Percentiles rank a stretch among this genome's conserved stretches.
These are phyloP conservation scores for Acromyrmex echinatior DNA, from an alignment of 1,140 invertebrate species.

Conservation along the genomic window DNA sequence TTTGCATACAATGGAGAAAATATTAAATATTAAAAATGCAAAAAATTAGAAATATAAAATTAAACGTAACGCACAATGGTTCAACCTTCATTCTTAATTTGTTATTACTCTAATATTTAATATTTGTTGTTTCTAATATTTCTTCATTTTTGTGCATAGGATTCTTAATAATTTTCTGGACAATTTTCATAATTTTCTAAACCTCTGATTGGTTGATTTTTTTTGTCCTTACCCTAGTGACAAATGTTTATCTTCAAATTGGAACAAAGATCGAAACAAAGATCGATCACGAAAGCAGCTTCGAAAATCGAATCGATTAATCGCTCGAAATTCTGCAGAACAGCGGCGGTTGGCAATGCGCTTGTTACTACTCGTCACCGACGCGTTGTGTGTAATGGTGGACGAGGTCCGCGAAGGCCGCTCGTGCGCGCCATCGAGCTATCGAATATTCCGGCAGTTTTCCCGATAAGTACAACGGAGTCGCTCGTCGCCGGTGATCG, in stretches of 20 bases:
- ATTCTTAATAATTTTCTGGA: too few species aligned
- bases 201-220: neutral
- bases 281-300: neutral
- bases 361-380: constrained; percentile 66
- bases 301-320: constrained; percentile 4
- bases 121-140: too few species aligned
- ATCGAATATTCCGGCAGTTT: constrained; percentile 41
- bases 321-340: too few species aligned
- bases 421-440: constrained; percentile 76
- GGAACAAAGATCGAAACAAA: neutral
- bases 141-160: too few species aligned
- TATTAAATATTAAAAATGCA: too few species aligned
- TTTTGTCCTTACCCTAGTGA: neutral
- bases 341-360: too few species aligned
- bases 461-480: constrained; percentile 44
- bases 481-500: neutral
- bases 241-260: neutral
- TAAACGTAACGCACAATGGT: too few species aligned
- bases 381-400: constrained; percentile 75
- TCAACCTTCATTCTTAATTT: too few species aligned
- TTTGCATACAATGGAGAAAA: too few species aligned
- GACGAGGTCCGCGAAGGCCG: constrained; percentile 73
- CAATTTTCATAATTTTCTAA: too few species aligned
- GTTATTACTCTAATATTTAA: too few species aligned
- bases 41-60: too few species aligned